Evolutionary conservation across 2,888 invertebrate genomes (phyloP).

Genomic region (Tipula helvola): DNA sequence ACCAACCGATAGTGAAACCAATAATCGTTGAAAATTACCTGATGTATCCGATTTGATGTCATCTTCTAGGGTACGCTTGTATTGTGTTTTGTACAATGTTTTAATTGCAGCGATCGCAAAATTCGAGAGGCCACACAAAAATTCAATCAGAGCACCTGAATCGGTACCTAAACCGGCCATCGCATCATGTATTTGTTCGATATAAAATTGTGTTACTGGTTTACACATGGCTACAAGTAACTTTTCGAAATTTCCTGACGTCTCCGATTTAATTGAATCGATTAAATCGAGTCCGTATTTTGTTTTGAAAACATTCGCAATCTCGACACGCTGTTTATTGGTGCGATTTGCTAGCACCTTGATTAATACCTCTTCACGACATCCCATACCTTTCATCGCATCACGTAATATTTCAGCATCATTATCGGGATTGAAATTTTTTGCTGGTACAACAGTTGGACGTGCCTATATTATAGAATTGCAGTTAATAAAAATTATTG

Average conservation of each 20-base stretch:
- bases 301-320: constrained; percentile 19
- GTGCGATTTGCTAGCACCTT: constrained; percentile 69
- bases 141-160: constrained; percentile 76
- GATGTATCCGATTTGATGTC: constrained; percentile 80
- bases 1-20: constrained; percentile 71
- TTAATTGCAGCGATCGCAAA: constrained; percentile 69
- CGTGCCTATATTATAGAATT: constrained; percentile 24
- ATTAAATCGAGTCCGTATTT: constrained; percentile 52
- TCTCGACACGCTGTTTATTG: constrained; percentile 66
- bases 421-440: constrained; percentile 62
- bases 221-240: constrained; percentile 73
- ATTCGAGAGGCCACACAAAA: constrained; percentile 78
- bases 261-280: constrained; percentile 75
- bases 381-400: constrained; percentile 83
- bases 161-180: constrained; percentile 74
- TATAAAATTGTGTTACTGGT: constrained; percentile 71
- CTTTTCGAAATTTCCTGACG: constrained; percentile 79
- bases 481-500: neutral
- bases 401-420: constrained; percentile 74
- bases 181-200: constrained; percentile 70
- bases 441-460: constrained; percentile 64
- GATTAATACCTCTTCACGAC: constrained; percentile 82
- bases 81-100: constrained; percentile 49
- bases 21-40: constrained; percentile 78
- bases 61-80: constrained; percentile 47